Evolutionary conservation across 2,113 vertebrate species (phyloP).

Genomic region (Prionailurus bengalensis): DNA sequence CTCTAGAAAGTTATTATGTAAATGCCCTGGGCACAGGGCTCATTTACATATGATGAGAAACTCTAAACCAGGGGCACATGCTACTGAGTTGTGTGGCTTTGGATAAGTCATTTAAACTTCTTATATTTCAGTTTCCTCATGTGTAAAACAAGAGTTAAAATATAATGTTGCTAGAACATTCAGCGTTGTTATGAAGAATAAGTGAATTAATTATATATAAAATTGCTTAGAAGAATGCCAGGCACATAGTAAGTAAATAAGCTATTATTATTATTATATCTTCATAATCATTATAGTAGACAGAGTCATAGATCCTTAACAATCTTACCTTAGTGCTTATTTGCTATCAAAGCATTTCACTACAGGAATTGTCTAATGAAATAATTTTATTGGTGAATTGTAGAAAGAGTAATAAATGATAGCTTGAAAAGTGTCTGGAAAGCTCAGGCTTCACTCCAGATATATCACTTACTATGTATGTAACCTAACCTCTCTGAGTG

Average conservation of each 20-base stretch:
- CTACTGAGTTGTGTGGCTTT: background rate
- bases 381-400: background rate
- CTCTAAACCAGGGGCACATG: background rate
- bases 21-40: background rate
- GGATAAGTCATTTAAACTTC: background rate
- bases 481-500: background rate
- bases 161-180: background rate
- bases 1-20: background rate
- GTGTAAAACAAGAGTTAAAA: background rate
- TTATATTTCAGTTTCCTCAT: background rate
- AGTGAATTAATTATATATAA: background rate
- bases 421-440: background rate
- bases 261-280: background rate
- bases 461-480: background rate
- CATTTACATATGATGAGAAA: background rate
- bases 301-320: background rate
- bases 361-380: background rate
- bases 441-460: background rate
- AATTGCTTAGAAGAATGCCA: background rate
- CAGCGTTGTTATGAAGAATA: background rate
- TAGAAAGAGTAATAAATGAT: background rate
- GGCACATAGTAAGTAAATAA: background rate
- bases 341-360: background rate
- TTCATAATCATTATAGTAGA: background rate
- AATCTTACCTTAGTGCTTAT: background rate